These are phyloP conservation scores for Diplazon laetatorius DNA, from an alignment of 2,888 invertebrate genomes.

Conservation along the genomic window DNA sequence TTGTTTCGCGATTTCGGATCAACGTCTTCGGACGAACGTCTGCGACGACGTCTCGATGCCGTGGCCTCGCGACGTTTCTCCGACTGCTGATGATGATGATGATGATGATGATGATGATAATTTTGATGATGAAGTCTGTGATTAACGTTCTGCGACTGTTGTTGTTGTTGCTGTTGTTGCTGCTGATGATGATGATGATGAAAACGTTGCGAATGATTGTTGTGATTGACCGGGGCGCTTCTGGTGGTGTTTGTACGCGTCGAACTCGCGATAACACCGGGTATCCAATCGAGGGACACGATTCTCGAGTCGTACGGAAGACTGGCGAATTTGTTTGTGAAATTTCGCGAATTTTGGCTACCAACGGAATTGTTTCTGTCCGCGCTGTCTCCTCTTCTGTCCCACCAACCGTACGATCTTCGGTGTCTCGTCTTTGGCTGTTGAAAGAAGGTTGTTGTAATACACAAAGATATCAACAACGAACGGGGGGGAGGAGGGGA, in stretches of 20 bases:
- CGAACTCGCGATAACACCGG: slow-evolving; percentile 84
- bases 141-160: slow-evolving; percentile 67
- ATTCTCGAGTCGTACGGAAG: slow-evolving; percentile 85
- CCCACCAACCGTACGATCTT: slow-evolving; percentile 88
- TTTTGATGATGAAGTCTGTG: slow-evolving; percentile 60
- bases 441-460: slow-evolving; percentile 77
- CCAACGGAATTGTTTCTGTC: slow-evolving; percentile 80
- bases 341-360: slow-evolving; percentile 78
- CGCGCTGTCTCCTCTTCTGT: slow-evolving; percentile 58
- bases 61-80: slow-evolving; percentile 52
- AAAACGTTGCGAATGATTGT: slow-evolving; percentile 69
- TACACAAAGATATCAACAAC: too few relatives aligned
- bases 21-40: slow-evolving; percentile 64
- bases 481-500: slow-evolving; percentile 43
- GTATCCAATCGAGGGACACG: slow-evolving; percentile 84
- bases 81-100: slow-evolving; percentile 60
- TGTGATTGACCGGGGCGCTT: slow-evolving; percentile 55
- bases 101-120: slow-evolving; percentile 47
- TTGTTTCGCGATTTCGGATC: slow-evolving; percentile 45
- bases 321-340: slow-evolving; percentile 87
- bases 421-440: slow-evolving; percentile 91
- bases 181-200: slow-evolving; percentile 69
- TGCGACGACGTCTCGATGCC: slow-evolving; percentile 56
- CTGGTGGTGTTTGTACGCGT: slow-evolving; percentile 54
- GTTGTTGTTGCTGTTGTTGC: slow-evolving; percentile 74